Evolutionary conservation across 2,888 invertebrate genomes (phyloP).

Genomic region (Limnephilus lunatus): DNA sequence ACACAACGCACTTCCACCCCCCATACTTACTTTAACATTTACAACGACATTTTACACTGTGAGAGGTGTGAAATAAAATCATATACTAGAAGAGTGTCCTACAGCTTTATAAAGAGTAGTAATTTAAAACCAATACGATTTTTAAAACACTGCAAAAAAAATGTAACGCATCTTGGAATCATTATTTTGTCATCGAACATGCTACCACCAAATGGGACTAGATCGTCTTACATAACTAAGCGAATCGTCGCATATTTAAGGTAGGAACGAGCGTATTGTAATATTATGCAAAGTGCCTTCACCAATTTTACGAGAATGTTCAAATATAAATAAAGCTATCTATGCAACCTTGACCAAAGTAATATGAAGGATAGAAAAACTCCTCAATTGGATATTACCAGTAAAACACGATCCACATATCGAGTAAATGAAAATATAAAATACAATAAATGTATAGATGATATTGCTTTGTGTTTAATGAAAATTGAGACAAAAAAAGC

Average conservation of each 20-base stretch:
- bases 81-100: not conserved
- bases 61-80: not conserved
- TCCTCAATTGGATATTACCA: not conserved
- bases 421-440: not conserved
- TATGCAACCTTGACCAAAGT: not conserved
- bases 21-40: not conserved
- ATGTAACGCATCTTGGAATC: not conserved
- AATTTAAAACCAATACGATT: not conserved
- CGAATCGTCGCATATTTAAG: not conserved
- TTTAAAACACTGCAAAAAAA: not conserved
- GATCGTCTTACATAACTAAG: not conserved
- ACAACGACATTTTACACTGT: not conserved
- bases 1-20: too few relatives aligned
- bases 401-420: not conserved
- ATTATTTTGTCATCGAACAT: not conserved
- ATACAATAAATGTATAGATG: not conserved
- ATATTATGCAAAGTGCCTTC: conserved; percentile 21
- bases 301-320: not conserved
- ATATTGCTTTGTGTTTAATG: not conserved
- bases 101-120: not conserved
- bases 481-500: not conserved
- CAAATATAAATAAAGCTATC: not conserved
- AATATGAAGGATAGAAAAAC: not conserved
- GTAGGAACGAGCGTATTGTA: not conserved
- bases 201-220: not conserved